Percentiles rank a stretch among this genome's conserved stretches.
Evolutionary conservation across 2,797 vertebrate species (phyloP).

Genomic region (Lindbergichthys nudifrons): DNA sequence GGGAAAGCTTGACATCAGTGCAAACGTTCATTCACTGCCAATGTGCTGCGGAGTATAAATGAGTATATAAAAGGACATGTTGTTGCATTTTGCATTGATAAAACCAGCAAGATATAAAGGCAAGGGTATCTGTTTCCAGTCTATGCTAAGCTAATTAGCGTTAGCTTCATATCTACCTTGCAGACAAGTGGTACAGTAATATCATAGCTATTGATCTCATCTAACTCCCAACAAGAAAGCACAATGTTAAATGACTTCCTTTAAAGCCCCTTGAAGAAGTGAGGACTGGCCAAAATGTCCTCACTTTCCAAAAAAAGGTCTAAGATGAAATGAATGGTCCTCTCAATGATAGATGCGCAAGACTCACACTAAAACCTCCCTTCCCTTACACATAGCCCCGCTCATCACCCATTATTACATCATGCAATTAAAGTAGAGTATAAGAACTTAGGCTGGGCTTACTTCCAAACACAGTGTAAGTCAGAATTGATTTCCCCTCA

Average conservation of each 20-base stretch:
- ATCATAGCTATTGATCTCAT: not conserved
- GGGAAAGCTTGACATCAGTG: too few species aligned
- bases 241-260: not conserved
- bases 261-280: not conserved
- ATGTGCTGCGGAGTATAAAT: too few species aligned
- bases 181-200: too few species aligned
- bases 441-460: constrained; percentile 55
- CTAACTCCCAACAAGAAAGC: not conserved
- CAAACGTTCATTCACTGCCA: too few species aligned
- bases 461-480: constrained; percentile 65
- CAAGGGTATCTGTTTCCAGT: not conserved
- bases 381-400: constrained; percentile 1
- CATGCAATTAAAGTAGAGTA: constrained; percentile 72
- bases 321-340: not conserved
- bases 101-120: too few species aligned
- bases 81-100: too few species aligned
- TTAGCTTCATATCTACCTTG: not conserved
- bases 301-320: not conserved
- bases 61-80: too few species aligned
- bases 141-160: not conserved
- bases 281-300: not conserved
- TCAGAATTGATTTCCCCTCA: constrained; percentile 66
- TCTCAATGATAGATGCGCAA: constrained; percentile 6
- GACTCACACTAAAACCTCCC: constrained; percentile 6
- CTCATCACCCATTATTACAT: constrained; percentile 66